These are phyloP conservation scores for Rotaria socialis DNA, from an alignment of 2,888 invertebrate genomes.

Conservation along the genomic window DNA sequence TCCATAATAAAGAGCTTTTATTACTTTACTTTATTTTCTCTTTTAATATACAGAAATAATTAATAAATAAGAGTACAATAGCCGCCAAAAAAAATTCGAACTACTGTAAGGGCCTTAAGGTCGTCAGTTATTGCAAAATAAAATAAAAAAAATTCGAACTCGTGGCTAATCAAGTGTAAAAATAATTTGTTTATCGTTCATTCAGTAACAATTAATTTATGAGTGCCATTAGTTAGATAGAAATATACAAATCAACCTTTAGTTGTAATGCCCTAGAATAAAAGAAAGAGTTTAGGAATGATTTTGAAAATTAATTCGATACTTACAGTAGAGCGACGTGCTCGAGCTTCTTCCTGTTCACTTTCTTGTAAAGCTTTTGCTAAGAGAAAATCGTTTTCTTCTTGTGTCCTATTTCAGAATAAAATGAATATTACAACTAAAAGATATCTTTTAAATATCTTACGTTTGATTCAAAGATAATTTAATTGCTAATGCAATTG, in stretches of 20 bases:
- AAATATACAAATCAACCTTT: not conserved
- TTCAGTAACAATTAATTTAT: too few relatives aligned
- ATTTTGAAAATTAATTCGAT: not conserved
- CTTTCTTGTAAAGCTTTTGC: constrained; percentile 34
- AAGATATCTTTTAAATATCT: not conserved
- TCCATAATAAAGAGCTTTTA: too few relatives aligned
- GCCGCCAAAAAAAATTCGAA: too few relatives aligned
- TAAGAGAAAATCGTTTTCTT: not conserved
- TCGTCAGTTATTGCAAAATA: too few relatives aligned
- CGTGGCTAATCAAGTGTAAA: too few relatives aligned
- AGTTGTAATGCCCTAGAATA: not conserved
- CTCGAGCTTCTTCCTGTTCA: constrained; percentile 22
- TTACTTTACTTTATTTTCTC: too few relatives aligned
- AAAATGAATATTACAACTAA: not conserved
- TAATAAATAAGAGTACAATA: too few relatives aligned
- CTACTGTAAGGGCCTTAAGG: too few relatives aligned
- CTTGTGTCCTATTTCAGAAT: not conserved
- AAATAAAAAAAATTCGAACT: too few relatives aligned
- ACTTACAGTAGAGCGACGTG: not conserved
- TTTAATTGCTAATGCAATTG: constrained; percentile 21
- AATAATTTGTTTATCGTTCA: too few relatives aligned
- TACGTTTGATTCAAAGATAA: not conserved
- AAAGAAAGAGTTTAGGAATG: not conserved
- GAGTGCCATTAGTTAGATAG: too few relatives aligned
- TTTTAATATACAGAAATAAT: too few relatives aligned